Conservation (phyloP, 2,797 vertebrate genomes). For the Stomatorhinus walkeri region DNA sequence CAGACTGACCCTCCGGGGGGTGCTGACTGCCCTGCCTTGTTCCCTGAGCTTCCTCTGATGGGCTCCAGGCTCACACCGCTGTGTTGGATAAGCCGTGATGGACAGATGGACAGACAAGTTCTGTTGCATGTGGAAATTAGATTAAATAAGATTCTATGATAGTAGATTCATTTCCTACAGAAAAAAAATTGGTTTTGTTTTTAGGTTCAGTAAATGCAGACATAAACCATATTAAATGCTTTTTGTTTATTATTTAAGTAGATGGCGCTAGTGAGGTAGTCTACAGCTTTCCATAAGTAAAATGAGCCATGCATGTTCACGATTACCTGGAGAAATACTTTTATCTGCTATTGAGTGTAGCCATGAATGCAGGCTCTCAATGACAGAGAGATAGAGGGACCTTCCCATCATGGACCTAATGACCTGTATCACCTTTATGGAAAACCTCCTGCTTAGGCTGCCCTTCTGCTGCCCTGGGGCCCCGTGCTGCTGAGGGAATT, state of each 20-base stretch:
- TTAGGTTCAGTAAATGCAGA: background rate
- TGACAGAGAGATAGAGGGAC: conserved; percentile 22
- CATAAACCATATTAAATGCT: background rate
- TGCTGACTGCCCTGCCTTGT: background rate
- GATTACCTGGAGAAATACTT: background rate
- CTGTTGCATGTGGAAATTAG: background rate
- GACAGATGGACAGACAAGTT: background rate
- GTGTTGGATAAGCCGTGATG: background rate
- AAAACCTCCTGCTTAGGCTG: conserved; percentile 60
- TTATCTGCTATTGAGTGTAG: background rate
- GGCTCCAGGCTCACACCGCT: background rate
- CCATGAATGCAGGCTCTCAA: background rate
- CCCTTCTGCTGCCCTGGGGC: conserved; percentile 54
- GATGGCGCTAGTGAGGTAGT: background rate
- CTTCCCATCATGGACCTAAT: background rate
- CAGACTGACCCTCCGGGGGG: background rate
- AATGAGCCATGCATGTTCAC: background rate
- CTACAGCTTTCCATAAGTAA: background rate
- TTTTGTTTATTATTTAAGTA: background rate
- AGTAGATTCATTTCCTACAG: background rate
- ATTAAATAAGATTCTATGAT: background rate
- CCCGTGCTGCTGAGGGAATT: conserved; percentile 17
- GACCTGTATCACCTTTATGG: conserved; percentile 65
- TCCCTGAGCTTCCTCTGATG: background rate
- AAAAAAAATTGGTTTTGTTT: background rate